Evolutionary conservation across 2,113 vertebrate species (phyloP).

Genomic region (Centropus unirufus): DNA sequence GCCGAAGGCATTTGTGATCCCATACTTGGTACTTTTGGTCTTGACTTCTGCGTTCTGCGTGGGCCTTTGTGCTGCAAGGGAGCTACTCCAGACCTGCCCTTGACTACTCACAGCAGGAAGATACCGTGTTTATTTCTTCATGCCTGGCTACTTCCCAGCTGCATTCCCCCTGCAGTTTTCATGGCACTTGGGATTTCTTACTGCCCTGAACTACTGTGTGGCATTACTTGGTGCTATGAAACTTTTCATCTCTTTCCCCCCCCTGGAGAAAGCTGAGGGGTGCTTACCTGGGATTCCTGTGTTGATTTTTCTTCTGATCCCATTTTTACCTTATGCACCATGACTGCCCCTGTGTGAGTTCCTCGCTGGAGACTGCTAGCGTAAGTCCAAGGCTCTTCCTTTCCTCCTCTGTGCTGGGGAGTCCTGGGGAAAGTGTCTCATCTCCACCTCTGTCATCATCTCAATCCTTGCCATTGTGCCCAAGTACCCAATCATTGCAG

Average conservation of each 20-base stretch:
- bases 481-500: background rate
- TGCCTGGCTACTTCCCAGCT: background rate
- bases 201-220: slow-evolving; percentile 12
- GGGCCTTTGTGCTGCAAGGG: background rate
- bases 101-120: background rate
- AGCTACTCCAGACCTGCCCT: background rate
- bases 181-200: background rate
- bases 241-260: background rate
- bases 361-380: background rate
- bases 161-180: background rate
- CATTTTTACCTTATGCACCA: background rate
- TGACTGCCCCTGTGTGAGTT: background rate
- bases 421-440: background rate
- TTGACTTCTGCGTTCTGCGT: background rate
- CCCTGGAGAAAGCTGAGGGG: background rate
- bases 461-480: background rate
- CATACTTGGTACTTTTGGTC: background rate
- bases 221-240: slow-evolving; percentile 44
- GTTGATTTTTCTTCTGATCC: background rate
- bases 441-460: background rate
- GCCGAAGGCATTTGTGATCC: background rate
- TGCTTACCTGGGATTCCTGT: background rate
- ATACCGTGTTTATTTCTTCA: background rate
- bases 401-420: background rate
- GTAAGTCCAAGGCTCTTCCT: background rate